Evolutionary conservation across 2,888 invertebrate species (phyloP), one percentile per base, ranked within the genome.

Genomic region (Spisula subtruncata): DNA sequence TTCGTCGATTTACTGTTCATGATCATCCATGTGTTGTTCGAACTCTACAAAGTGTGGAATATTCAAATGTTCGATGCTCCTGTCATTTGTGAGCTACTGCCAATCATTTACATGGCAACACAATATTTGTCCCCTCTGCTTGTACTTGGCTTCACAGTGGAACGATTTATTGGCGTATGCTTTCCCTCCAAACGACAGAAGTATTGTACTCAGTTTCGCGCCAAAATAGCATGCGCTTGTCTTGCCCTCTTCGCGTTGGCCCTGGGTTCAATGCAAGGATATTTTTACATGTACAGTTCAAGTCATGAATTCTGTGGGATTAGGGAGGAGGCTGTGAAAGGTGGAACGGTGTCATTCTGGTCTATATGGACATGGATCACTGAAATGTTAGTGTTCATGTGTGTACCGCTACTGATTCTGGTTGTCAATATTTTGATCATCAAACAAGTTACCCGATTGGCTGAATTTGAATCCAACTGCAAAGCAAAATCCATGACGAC

Each of bases 71-170:
- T 96, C 20, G 90, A 96, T 81, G 87, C 92, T 14, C 95, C 95
- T 0, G 94, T 96, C 18, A 56, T 96, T 0, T 97, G 97, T 92
- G 95, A 96, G 88, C 85, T 91, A 35, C 96, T 96, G 90, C 95
- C 96, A 0, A 92, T 96, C 5, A 83, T 96, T n/a, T 96, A 94
- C 93, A 91, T 96, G 88, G 93, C 96, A 25, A 93, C 95, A 1
- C 97, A 97, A 92, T 96, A 96, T 89, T 90, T 96, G 56, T 96
- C 96, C 18, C 96, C 96, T 0, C 90, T 96, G n/a, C 92, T 97
- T 16, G 96, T 96, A 46, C 94, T 97, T 16, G 96, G 95, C 0
- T 97, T 97, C 90, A 97, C 97, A 8, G 96, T 96, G 6, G 96
- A 97, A 91, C 89, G 96, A 29, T 97, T 96, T 90, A 96, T 96